Evolutionary conservation across 2,113 vertebrate species (phyloP).

Genomic region (Gasterosteus nipponicus): DNA sequence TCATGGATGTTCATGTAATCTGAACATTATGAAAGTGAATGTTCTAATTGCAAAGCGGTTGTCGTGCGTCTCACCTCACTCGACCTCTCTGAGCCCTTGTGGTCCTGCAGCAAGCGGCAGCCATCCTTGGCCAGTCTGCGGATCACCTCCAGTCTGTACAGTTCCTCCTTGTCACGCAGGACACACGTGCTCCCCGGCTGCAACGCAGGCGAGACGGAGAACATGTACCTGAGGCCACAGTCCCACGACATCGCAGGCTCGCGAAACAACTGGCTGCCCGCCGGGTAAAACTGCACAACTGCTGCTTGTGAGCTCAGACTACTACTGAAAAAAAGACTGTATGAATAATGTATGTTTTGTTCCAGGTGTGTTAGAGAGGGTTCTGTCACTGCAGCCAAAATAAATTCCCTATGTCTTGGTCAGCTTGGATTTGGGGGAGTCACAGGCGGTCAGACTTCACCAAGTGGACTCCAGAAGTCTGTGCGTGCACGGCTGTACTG

Average conservation of each 20-base stretch:
- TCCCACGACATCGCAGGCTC: slow-evolving; percentile 91
- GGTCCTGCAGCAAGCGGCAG: slow-evolving; percentile 86
- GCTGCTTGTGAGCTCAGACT: slow-evolving; percentile 9
- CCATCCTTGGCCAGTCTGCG: slow-evolving; percentile 92
- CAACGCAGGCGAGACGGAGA: slow-evolving; percentile 89
- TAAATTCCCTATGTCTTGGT: slow-evolving; percentile 20
- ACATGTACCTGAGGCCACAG: slow-evolving; percentile 93
- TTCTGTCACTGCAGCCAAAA: slow-evolving; percentile 34
- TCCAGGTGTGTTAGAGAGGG: slow-evolving; percentile 18
- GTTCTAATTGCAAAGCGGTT: slow-evolving; percentile 12
- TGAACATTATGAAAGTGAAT: background rate
- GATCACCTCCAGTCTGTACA: slow-evolving; percentile 90
- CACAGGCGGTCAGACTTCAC: background rate
- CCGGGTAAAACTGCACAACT: slow-evolving; percentile 22
- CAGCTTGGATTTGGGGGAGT: slow-evolving; percentile 12
- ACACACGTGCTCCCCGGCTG: slow-evolving; percentile 87
- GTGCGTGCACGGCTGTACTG: slow-evolving; percentile 30
- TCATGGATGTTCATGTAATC: background rate
- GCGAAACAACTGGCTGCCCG: slow-evolving; percentile 17
- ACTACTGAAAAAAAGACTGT: background rate
- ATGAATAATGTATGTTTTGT: background rate
- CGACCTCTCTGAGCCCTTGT: slow-evolving; percentile 82
- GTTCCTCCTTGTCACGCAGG: slow-evolving; percentile 88
- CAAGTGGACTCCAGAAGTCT: slow-evolving; percentile 44
- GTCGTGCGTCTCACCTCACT: slow-evolving; percentile 84